These are phyloP conservation scores for Spheniscus humboldti DNA, from an alignment of 2,797 vertebrate genomes.

Conservation along the genomic window DNA sequence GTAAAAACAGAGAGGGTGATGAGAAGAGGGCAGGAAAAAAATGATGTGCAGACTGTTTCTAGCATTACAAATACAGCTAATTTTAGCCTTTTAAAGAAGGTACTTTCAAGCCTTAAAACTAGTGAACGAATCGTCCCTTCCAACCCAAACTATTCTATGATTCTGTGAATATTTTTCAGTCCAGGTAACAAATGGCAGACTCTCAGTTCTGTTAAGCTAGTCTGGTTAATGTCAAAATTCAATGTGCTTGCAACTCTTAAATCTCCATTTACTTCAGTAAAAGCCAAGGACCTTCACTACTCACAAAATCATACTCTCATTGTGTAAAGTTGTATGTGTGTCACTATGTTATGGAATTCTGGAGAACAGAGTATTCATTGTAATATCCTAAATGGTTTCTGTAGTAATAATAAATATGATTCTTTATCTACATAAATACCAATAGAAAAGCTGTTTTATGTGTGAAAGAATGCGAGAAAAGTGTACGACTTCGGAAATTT, in stretches of 20 bases:
- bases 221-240: not conserved
- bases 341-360: not conserved
- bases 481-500: not conserved
- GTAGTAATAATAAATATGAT: not conserved
- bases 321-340: not conserved
- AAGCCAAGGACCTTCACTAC: not conserved
- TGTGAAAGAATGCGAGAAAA: not conserved
- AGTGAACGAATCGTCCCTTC: not conserved
- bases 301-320: not conserved
- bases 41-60: not conserved
- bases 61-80: not conserved
- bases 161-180: not conserved
- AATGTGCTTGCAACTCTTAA: not conserved
- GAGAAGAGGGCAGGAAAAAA: not conserved
- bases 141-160: no score
- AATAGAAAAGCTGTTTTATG: not conserved
- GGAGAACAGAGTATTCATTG: not conserved
- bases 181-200: not conserved
- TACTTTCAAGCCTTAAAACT: not conserved
- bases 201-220: not conserved
- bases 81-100: not conserved
- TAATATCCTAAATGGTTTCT: not conserved
- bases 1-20: not conserved
- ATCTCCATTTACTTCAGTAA: not conserved
- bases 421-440: not conserved